These are phyloP conservation scores for Rhinopomastus cyanomelas DNA, from an alignment of 2,113 vertebrate genomes.

Conservation along the genomic window DNA sequence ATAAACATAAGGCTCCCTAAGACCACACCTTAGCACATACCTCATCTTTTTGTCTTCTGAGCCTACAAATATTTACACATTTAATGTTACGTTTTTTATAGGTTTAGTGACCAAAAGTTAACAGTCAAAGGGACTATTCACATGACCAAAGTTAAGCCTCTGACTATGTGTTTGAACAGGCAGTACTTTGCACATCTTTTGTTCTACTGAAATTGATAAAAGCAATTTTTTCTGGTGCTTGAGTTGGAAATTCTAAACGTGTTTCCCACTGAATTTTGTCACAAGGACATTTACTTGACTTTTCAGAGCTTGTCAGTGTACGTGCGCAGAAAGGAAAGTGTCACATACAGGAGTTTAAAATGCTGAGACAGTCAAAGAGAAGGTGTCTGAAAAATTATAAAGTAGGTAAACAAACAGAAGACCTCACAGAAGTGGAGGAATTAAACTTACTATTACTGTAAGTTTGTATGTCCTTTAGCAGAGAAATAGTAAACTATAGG, in stretches of 20 bases:
- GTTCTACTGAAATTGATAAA: slow-evolving; percentile 17
- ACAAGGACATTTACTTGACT: not conserved
- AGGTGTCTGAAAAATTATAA: not conserved
- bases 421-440: not conserved
- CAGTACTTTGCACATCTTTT: slow-evolving; percentile 44
- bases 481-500: not conserved
- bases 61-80: slow-evolving; percentile 56
- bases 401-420: not conserved
- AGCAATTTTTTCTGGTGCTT: not conserved
- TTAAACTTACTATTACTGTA: not conserved
- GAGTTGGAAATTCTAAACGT: slow-evolving; percentile 19
- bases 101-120: slow-evolving; percentile 23
- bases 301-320: not conserved
- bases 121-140: slow-evolving; percentile 28
- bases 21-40: slow-evolving; percentile 31
- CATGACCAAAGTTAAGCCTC: slow-evolving; percentile 33
- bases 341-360: not conserved
- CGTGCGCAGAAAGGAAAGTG: not conserved
- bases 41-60: slow-evolving; percentile 45
- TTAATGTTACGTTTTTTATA: slow-evolving; percentile 18
- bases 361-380: not conserved
- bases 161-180: slow-evolving; percentile 11
- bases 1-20: not conserved
- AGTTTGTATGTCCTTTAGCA: not conserved
- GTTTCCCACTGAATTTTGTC: not conserved